phyloP scores from a whole-genome alignment of 2,113 vertebrate genomes.

The Muntiacus reevesi region DNA sequence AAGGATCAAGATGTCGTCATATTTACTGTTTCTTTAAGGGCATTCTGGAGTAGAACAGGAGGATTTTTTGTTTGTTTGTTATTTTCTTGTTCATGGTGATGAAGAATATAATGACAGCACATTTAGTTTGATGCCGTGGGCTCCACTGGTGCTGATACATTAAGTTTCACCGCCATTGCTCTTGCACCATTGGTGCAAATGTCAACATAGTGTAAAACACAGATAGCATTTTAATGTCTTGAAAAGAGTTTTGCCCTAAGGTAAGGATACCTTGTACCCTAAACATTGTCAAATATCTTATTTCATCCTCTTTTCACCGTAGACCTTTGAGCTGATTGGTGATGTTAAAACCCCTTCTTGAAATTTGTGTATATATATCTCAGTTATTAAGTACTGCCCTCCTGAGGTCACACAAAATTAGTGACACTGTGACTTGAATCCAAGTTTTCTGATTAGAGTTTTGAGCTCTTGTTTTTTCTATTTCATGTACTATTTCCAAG shows the following conservation, averaged over 20 bases:
- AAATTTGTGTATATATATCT: neutral
- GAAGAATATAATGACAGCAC: neutral
- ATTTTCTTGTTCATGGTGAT: too few relatives aligned
- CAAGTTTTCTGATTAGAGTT: neutral
- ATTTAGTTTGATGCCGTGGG: neutral
- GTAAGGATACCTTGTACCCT: neutral
- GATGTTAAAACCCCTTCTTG: neutral
- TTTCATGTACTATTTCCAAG: neutral
- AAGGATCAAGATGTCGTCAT: neutral
- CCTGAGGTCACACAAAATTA: neutral
- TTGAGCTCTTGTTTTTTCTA: neutral
- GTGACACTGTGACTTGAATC: neutral
- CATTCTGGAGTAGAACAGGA: neutral
- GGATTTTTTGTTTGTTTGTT: neutral
- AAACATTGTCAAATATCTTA: neutral
- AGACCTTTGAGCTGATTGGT: neutral
- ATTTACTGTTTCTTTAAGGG: neutral
- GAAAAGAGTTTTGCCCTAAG: neutral
- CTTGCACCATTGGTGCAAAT: neutral
- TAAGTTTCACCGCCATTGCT: neutral
- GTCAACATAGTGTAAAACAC: neutral
- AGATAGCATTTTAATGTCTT: neutral
- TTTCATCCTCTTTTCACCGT: neutral
- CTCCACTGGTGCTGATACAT: neutral
- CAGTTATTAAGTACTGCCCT: neutral